Evolutionary conservation across 2,888 invertebrate species (phyloP), one percentile per base, ranked within the genome.

Genomic region (Cetonia aurata): DNA sequence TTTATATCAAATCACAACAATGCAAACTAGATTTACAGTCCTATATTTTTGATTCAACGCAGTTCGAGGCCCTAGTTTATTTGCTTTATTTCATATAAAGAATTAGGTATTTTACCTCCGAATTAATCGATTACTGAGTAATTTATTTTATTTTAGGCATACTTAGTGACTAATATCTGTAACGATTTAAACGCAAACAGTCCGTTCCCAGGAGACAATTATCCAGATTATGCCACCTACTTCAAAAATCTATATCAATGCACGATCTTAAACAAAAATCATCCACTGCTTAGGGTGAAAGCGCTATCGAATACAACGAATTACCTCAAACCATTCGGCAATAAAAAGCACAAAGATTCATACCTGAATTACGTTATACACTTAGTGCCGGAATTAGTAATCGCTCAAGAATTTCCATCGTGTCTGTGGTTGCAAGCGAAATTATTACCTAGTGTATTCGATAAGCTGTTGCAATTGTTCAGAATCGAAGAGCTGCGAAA

Each of bases 361-460:
- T 86, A 87, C 0, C 89, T 90, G 53, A 88, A 89, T 13, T 86
- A 88, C 71, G 85, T 86, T 0, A 91, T 94, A 75, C 88, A 92
- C 70, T 88, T 98, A 53, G 89, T 98, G 10, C 96, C 98, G 0
- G 99, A 99, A 84, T 87, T 96, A 74, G 95, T 96, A 80, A 88
- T 90, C 31, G 90, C 88, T 78, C 90, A 91, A 73, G 86, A 87
- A 0, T 93, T 89, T 80, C 93, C 94, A 0, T 88, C 91, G 15
- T 86, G 91, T 10, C 86, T 96, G 71, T 98, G 96, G 95, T 87
- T 93, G 19, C 96, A 98, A 83, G 92, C 94, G 0, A 89, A 91
- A 1, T 88, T 93, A 67, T 80, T 99, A 69, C 98, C 99, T 0
- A 92, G 94, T 17, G 89, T 97, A 70, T 80, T 98, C 37, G 94